Conservation (phyloP, 2,888 invertebrate genomes). For the Watsonalla binaria region DNA sequence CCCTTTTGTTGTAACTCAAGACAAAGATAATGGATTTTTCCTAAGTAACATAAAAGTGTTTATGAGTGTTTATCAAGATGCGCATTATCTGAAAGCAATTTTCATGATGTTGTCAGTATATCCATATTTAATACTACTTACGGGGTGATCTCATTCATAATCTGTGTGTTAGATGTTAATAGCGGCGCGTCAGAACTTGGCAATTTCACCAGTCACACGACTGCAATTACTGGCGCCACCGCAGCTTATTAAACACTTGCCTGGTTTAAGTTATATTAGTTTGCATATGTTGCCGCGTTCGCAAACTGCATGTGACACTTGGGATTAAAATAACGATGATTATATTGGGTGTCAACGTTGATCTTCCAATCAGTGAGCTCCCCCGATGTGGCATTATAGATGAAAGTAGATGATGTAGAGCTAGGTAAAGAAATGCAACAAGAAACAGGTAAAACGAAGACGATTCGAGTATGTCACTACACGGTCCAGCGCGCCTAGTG, state of each 20-base stretch:
- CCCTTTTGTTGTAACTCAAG: background rate
- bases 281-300: too few relatives aligned
- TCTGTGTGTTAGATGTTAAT: too few relatives aligned
- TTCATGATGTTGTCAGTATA: too few relatives aligned
- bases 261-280: too few relatives aligned
- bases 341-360: background rate
- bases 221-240: too few relatives aligned
- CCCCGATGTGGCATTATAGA: constrained; percentile 11
- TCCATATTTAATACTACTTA: too few relatives aligned
- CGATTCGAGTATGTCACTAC: constrained; percentile 9
- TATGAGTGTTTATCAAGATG: background rate
- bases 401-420: constrained; percentile 12
- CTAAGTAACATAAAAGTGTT: background rate
- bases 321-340: constrained; percentile 1
- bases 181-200: too few relatives aligned
- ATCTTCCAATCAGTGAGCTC: constrained; percentile 9
- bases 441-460: constrained; percentile 12
- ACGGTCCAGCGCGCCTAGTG: constrained; percentile 27
- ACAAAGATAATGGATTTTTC: background rate
- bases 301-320: background rate
- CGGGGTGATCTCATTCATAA: too few relatives aligned
- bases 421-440: constrained; percentile 4
- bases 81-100: too few relatives aligned
- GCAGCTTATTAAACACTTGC: background rate
- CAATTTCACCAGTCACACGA: too few relatives aligned